Base-by-base conservation (phyloP, 2,797 vertebrate genomes). In the Chromobotia macracanthus region DNA sequence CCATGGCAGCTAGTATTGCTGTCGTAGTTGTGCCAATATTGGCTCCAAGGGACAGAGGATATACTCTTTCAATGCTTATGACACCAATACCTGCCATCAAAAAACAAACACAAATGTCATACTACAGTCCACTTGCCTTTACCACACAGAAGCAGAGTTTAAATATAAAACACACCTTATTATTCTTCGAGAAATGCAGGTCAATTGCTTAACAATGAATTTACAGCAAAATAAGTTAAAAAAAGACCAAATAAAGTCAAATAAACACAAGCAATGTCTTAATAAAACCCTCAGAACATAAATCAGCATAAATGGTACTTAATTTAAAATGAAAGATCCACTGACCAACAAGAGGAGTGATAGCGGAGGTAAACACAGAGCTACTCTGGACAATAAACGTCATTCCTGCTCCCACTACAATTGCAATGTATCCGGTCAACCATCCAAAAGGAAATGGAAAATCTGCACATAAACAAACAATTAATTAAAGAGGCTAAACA, bases 21-120 rank as follows among this genome's bases (percentile, higher is more conserved):
- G 97, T 98, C 5, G 97, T 97, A 51, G 97, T 99, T 51, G 97
- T 99, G 79, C 97, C 96, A n/a, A 99, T 96, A 86, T 99, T 99
- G 79, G 97, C 93, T 41, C 97, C 97, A 83, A 99, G 88, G 0
- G 95, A 98, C 80, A 99, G 91, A 0, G 97, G 97, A 56, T 98
- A 99, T 0, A 95, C 96, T 83, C 97, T 94, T 75, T 99, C 95
- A 13, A 99, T 92, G 87, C 91, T 97, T 87, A 98, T 98, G 81
- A 98, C 95, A 0, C 97, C 96, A 2, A 98, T 95, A 64, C 97
- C 97, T 98, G 67, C 75, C 60, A 21, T 77, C 11, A 12, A 90
- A 68, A 83, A 12, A 5, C 38, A 41, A 0, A 4, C 12, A 75
- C 1, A 70, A 7, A 38, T 3, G 31, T 80, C 28, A 77, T 41